These are phyloP conservation scores for Macrosoma leucophasiata DNA, from an alignment of 2,888 invertebrate genomes.

Conservation along the genomic window DNA sequence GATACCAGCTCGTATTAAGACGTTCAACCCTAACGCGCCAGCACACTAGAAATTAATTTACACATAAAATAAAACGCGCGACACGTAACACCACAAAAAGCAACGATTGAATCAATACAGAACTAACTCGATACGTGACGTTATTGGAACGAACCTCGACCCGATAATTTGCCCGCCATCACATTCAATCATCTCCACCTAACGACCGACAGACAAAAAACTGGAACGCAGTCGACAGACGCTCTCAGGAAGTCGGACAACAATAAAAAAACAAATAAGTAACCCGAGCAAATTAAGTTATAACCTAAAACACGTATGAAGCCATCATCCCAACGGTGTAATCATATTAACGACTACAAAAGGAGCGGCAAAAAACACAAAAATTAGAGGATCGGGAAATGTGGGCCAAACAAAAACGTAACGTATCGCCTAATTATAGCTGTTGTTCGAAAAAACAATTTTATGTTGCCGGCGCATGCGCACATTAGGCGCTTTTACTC, in stretches of 20 bases:
- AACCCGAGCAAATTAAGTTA: constrained; percentile 74
- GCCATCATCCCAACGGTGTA: constrained; percentile 75
- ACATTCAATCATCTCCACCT: constrained; percentile 70
- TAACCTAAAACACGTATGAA: constrained; percentile 76
- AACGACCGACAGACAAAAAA: constrained; percentile 68
- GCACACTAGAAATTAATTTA: constrained; percentile 38
- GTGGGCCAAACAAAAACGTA: constrained; percentile 76
- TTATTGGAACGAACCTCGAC: constrained; percentile 29
- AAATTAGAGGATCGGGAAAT: constrained; percentile 76
- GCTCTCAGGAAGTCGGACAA: constrained; percentile 70
- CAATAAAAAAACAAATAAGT: constrained; percentile 73
- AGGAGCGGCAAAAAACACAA: constrained; percentile 71
- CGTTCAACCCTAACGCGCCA: constrained; percentile 28
- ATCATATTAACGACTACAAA: constrained; percentile 77
- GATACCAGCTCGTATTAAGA: constrained; percentile 37
- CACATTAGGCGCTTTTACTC: constrained; percentile 56
- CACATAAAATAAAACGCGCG: constrained; percentile 19
- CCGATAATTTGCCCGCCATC: constrained; percentile 63
- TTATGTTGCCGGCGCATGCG: constrained; percentile 52
- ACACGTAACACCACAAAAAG: constrained; percentile 32
- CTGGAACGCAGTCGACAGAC: constrained; percentile 48
- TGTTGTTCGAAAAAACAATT: constrained; percentile 73
- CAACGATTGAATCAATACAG: constrained; percentile 41
- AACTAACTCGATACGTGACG: constrained; percentile 55
- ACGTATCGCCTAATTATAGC: constrained; percentile 75